Conservation (phyloP, 1,140 invertebrate species). For the Vanessa tameamea region DNA sequence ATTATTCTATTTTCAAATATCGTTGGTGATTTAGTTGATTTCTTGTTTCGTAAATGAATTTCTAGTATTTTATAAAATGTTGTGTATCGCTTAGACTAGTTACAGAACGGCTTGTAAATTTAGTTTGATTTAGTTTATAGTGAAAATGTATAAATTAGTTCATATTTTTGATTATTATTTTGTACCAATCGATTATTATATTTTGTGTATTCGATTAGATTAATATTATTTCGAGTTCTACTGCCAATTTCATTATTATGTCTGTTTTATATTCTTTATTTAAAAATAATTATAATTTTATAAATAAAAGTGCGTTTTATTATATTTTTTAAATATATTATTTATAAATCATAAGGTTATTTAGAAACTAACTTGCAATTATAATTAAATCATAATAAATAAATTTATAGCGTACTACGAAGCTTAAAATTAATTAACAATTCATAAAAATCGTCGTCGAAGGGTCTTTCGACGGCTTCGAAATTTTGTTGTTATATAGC, state of each 20-base stretch:
- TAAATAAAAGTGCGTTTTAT: slow-evolving; percentile 52
- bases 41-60: slow-evolving; percentile 2
- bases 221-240: slow-evolving; percentile 60
- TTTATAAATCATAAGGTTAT: too few relatives aligned
- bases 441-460: too few relatives aligned
- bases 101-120: slow-evolving; percentile 69
- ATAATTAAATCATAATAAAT: too few relatives aligned
- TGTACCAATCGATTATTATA: slow-evolving; percentile 55
- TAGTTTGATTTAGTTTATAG: slow-evolving; percentile 53
- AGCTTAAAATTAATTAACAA: too few relatives aligned
- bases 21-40: not conserved
- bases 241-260: slow-evolving; percentile 60
- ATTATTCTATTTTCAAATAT: not conserved
- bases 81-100: slow-evolving; percentile 46
- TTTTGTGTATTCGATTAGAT: slow-evolving; percentile 44
- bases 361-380: too few relatives aligned
- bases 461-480: too few relatives aligned
- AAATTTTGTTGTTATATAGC: too few relatives aligned
- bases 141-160: slow-evolving; percentile 48
- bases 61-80: not conserved
- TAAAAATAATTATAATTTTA: slow-evolving; percentile 74
- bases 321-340: slow-evolving; percentile 11
- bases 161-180: slow-evolving; percentile 43
- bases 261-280: slow-evolving; percentile 72
- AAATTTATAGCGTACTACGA: too few relatives aligned